Percentiles rank a stretch among this genome's conserved stretches.
Evolutionary conservation across 2,113 vertebrate species (phyloP).

Genomic region (human): GRCh38 chr4:48969501-48970000

Average conservation of each 20-base stretch:
- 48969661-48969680: background rate
- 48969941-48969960: background rate
- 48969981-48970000: background rate
- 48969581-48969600: background rate
- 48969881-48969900: background rate
- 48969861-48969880: background rate
- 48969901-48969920: background rate
- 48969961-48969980: background rate
- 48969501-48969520: background rate
- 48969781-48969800: background rate
- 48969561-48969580: background rate
- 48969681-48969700: background rate
- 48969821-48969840: background rate
- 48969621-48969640: background rate
- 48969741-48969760: background rate
- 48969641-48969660: background rate
- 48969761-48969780: background rate
- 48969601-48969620: background rate
- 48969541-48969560: background rate
- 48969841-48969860: background rate
- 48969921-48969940: background rate
- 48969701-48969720: background rate
- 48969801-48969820: background rate
- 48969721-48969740: background rate
- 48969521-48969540: background rate